Evolutionary conservation across 2,797 vertebrate species (phyloP).

Genomic region (Phataginus tetradactyla): DNA sequence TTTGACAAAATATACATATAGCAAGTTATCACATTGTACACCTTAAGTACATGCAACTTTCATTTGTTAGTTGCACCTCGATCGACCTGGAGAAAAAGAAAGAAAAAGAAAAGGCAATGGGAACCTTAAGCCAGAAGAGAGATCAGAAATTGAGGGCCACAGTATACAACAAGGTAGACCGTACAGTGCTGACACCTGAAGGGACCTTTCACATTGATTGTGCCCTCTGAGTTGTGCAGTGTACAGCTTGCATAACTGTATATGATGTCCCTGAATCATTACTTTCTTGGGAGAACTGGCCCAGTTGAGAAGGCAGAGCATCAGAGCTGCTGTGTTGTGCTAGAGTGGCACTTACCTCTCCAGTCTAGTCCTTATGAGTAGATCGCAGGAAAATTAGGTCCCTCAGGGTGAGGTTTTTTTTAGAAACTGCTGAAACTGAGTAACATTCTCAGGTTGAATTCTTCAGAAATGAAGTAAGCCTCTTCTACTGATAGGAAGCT

Average conservation of each 20-base stretch:
- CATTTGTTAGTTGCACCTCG: background rate
- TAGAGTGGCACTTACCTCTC: background rate
- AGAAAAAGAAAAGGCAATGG: background rate
- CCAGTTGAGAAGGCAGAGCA: background rate
- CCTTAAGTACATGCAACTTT: background rate
- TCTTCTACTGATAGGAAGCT: background rate
- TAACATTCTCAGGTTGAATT: background rate
- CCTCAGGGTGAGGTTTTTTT: background rate
- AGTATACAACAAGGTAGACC: background rate
- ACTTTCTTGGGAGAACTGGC: background rate
- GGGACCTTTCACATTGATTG: background rate
- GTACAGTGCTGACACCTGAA: background rate
- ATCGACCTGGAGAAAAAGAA: background rate
- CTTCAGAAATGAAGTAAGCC: background rate
- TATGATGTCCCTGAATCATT: background rate
- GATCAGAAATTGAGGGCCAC: background rate
- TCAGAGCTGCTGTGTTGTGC: background rate
- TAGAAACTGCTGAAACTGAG: background rate
- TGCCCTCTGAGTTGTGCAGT: background rate
- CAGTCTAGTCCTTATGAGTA: background rate
- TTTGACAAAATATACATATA: background rate
- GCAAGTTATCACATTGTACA: background rate
- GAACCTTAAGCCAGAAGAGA: background rate
- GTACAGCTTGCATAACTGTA: background rate
- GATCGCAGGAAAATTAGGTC: background rate